phyloP scores from a whole-genome alignment of 2,113 vertebrate genomes.

The Ptyas mucosa region DNA sequence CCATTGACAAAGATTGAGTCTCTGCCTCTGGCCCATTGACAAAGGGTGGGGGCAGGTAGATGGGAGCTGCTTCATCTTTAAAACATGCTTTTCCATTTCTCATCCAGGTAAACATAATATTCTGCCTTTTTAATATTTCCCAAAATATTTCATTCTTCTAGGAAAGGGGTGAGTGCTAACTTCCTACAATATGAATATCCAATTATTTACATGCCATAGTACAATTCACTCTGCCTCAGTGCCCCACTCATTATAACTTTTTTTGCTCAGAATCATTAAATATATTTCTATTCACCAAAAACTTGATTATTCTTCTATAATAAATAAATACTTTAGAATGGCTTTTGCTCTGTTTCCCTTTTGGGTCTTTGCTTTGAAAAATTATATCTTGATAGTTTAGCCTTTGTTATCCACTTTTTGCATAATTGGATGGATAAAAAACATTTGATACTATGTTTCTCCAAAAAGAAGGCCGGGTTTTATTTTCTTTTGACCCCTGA shows the following conservation, averaged over 20 bases:
- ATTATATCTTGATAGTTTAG: neutral
- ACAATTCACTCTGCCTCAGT: neutral
- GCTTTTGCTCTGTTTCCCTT: neutral
- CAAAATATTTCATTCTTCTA: no score
- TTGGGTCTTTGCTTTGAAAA: neutral
- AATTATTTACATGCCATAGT: neutral
- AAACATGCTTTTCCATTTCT: no score
- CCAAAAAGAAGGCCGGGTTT: no score
- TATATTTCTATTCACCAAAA: neutral
- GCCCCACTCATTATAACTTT: neutral
- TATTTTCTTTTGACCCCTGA: no score
- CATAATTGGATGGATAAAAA: neutral
- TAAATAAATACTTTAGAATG: neutral
- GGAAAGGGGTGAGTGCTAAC: no score
- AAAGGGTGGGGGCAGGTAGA: no score
- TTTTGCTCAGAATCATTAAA: neutral
- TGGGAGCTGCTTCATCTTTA: no score
- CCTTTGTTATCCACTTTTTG: neutral
- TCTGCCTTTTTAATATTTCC: no score
- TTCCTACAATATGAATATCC: neutral
- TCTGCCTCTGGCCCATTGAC: no score
- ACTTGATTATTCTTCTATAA: neutral
- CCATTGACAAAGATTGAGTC: no score
- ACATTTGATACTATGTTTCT: neutral
- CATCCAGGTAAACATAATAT: no score